These are phyloP conservation scores for Acleris laterana DNA, from an alignment of 2,888 invertebrate genomes.

Conservation along the genomic window DNA sequence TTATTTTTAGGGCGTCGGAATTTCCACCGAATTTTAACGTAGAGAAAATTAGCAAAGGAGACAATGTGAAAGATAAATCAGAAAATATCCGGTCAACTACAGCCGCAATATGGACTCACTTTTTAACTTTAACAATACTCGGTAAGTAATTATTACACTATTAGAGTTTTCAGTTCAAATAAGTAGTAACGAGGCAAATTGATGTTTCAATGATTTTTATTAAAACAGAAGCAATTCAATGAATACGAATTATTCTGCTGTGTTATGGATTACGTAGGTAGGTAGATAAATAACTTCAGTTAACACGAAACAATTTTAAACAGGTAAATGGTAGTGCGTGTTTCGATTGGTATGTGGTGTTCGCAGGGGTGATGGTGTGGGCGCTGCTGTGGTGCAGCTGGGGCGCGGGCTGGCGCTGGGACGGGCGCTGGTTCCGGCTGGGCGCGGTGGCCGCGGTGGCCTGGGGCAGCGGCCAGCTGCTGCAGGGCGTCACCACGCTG, in stretches of 20 bases:
- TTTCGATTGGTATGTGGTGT: background rate
- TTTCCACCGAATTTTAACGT: conserved; percentile 42
- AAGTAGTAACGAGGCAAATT: background rate
- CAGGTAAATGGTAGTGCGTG: too few species aligned
- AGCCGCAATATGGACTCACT: conserved; percentile 43
- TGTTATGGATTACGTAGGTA: background rate
- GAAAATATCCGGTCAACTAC: conserved; percentile 39
- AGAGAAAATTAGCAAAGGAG: conserved; percentile 44
- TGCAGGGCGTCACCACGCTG: conserved; percentile 61
- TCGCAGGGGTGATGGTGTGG: conserved; percentile 65
- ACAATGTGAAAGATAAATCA: conserved; percentile 41
- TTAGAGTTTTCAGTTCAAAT: background rate
- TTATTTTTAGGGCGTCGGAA: conserved; percentile 45
- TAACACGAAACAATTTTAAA: too few species aligned
- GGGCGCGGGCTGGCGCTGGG: conserved; percentile 66
- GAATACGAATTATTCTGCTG: background rate
- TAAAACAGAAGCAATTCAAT: background rate
- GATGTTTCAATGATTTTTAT: background rate
- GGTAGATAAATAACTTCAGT: too few species aligned
- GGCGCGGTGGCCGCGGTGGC: conserved; percentile 58
- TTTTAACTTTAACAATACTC: conserved; percentile 47
- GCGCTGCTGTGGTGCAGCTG: conserved; percentile 63
- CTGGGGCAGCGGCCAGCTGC: conserved; percentile 62
- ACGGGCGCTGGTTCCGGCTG: conserved; percentile 66
- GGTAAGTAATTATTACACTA: conserved; percentile 45